A percentile compares a stretch with the other conserved stretches of the same genome.
phyloP scores from a whole-genome alignment of 2,888 invertebrate genomes.

The Syrphus vitripennis region DNA sequence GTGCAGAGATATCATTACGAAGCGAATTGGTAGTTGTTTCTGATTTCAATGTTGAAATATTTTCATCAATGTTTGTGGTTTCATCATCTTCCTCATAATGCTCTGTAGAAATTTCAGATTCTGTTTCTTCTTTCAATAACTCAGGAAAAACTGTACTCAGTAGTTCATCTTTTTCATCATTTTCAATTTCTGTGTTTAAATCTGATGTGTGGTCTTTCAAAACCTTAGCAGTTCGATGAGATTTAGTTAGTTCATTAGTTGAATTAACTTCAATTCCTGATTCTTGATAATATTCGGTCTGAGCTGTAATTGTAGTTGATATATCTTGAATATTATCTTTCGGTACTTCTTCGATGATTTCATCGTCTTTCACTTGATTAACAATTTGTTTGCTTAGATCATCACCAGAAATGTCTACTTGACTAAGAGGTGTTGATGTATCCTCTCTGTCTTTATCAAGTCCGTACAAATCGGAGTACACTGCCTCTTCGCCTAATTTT shows the following conservation, averaged over 20 bases:
- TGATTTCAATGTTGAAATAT: background rate
- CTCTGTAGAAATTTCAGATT: background rate
- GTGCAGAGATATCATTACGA: background rate
- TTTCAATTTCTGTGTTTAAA: background rate
- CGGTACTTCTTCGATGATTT: background rate
- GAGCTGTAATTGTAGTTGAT: background rate
- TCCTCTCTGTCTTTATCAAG: background rate
- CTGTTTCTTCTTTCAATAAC: background rate
- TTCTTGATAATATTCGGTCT: background rate
- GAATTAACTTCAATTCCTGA: background rate
- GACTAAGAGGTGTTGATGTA: background rate
- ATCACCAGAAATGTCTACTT: background rate
- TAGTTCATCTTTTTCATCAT: background rate
- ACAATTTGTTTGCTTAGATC: background rate
- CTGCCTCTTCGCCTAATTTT: background rate
- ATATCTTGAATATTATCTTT: background rate
- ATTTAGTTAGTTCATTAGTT: background rate
- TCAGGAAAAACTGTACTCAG: background rate
- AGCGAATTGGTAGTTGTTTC: background rate
- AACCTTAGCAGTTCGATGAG: slow-evolving; percentile 42
- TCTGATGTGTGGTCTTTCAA: background rate
- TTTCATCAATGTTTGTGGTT: slow-evolving; percentile 68
- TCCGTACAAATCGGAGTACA: background rate
- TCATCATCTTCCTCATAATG: slow-evolving; percentile 54
- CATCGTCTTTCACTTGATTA: background rate